Percentiles rank a stretch among this genome's conserved stretches.
Evolutionary conservation across 2,113 vertebrate genomes (phyloP).

Genomic region (Pteropus alecto): DNA sequence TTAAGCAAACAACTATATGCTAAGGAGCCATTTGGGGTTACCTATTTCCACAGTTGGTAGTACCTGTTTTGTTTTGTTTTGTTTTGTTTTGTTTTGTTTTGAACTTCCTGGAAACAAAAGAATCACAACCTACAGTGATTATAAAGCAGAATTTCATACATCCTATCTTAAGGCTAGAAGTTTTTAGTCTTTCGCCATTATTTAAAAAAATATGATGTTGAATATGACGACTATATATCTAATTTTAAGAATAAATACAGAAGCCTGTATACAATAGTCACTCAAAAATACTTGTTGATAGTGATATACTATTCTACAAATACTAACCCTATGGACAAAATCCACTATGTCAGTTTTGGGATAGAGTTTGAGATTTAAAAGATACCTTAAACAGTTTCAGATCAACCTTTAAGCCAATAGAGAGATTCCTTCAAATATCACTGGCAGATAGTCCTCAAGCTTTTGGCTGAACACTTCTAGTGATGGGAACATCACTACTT

Average conservation of each 20-base stretch:
- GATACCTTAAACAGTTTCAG: not conserved
- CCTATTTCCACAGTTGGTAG: not conserved
- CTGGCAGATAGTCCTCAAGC: not conserved
- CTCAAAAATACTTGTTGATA: not conserved
- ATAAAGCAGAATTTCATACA: not conserved
- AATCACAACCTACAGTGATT: not conserved
- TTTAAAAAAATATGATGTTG: not conserved
- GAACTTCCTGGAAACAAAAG: not conserved
- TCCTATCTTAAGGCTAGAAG: not conserved
- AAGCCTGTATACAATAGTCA: not conserved
- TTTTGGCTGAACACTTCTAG: not conserved
- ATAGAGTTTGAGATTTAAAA: not conserved
- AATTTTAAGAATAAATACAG: not conserved
- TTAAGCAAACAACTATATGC: not conserved
- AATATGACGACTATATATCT: not conserved
- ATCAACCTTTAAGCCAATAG: not conserved
- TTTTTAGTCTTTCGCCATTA: not conserved
- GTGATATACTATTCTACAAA: not conserved
- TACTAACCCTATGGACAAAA: slow-evolving; percentile 1
- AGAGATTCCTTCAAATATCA: not conserved
- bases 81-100: not conserved
- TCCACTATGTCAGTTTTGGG: not conserved
- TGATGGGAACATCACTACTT: not conserved
- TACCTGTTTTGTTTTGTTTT: not conserved
- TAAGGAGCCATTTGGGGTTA: not conserved